A percentile compares a stretch with the other conserved stretches of the same genome.
phyloP scores from a whole-genome alignment of 2,113 vertebrate genomes.

The Xerus inauris region DNA sequence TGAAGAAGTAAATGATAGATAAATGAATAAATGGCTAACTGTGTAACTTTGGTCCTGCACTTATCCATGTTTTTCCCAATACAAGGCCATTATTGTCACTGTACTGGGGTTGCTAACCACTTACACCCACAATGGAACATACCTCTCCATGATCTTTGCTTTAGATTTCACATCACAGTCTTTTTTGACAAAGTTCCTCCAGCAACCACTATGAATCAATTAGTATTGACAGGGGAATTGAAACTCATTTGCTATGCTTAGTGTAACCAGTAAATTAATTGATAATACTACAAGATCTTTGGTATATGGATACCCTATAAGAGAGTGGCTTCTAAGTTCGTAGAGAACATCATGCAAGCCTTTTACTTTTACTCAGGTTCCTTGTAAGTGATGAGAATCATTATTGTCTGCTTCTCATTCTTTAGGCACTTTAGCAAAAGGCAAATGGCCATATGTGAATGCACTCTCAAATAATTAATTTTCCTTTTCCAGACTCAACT shows the following conservation, averaged over 20 bases:
- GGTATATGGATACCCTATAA: not conserved
- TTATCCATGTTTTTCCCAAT: not conserved
- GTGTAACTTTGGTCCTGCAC: not conserved
- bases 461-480: conserved; percentile 2
- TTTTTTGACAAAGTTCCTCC: not conserved
- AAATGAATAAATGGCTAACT: conserved; percentile 20
- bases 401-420: not conserved
- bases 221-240: not conserved
- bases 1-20: not conserved
- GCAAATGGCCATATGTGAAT: not conserved
- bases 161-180: not conserved
- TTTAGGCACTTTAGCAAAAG: conserved; percentile 35
- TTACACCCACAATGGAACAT: not conserved
- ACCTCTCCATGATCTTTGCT: not conserved
- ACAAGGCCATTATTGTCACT: not conserved
- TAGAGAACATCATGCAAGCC: not conserved
- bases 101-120: not conserved
- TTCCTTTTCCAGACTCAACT: conserved; percentile 22
- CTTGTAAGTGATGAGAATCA: not conserved
- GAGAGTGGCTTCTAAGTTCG: not conserved
- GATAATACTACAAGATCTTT: not conserved
- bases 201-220: conserved; percentile 7
- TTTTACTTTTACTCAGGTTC: conserved; percentile 28
- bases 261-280: conserved; percentile 33
- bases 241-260: not conserved